These are phyloP conservation scores for Dendrophyllia cribrosa DNA, from an alignment of 64 coral and sea anemone species.

Conservation along the genomic window DNA sequence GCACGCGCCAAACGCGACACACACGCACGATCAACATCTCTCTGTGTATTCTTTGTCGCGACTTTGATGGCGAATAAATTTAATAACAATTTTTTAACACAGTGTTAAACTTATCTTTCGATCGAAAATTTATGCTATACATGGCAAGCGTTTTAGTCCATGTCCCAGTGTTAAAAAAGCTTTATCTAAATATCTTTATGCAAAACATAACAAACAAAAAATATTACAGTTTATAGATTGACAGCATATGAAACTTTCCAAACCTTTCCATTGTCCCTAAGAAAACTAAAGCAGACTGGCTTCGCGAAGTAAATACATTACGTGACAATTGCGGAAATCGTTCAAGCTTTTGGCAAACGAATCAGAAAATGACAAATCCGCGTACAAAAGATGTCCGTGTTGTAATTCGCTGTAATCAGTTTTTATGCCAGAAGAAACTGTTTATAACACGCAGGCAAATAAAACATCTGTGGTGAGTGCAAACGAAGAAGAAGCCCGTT, in stretches of 20 bases:
- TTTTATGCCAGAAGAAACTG: neutral
- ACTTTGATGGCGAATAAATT: neutral
- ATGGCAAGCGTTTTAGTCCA: neutral
- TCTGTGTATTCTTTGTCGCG: slow-evolving; percentile 4
- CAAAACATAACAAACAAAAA: neutral
- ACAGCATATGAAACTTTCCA: too few species aligned
- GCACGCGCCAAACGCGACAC: slow-evolving; percentile 25
- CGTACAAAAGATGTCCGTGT: neutral
- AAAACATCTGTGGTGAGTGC: neutral
- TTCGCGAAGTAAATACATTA: neutral
- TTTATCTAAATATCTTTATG: too few species aligned
- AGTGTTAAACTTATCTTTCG: neutral
- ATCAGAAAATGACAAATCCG: neutral
- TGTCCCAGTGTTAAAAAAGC: too few species aligned
- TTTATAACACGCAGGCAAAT: neutral
- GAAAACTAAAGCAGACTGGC: neutral
- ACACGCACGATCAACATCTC: slow-evolving; percentile 8
- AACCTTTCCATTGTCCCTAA: neutral
- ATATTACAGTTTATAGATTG: neutral
- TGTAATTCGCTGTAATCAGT: neutral
- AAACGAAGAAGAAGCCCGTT: neutral
- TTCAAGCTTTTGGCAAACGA: slow-evolving; percentile 16
- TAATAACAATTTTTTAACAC: neutral
- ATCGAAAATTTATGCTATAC: neutral
- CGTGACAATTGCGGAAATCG: slow-evolving; percentile 23